Evolutionary conservation across 1,140 invertebrate genomes (phyloP).

Genomic region (Mercenaria mercenaria): DNA sequence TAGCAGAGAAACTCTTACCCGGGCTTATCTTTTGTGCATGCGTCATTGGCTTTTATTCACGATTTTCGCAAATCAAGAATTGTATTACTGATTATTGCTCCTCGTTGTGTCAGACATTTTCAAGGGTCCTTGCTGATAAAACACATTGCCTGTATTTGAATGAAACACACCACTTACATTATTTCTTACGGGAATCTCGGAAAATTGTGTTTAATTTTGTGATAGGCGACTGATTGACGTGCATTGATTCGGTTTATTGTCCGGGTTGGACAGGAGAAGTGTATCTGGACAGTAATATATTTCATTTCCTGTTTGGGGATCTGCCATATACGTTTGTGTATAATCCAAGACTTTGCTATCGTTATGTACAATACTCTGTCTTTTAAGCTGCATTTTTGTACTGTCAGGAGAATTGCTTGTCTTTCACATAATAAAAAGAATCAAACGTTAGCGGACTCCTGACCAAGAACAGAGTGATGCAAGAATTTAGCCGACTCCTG

Average conservation of each 20-base stretch:
- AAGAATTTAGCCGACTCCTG: too few relatives aligned
- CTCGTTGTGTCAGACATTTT: not conserved
- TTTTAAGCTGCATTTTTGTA: too few relatives aligned
- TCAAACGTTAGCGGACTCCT: too few relatives aligned
- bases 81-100: not conserved
- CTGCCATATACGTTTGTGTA: constrained; percentile 16
- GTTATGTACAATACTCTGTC: too few relatives aligned
- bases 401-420: too few relatives aligned
- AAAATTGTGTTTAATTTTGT: not conserved
- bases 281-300: not conserved
- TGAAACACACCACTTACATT: not conserved
- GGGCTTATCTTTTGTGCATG: constrained; percentile 6
- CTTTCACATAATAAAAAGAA: too few relatives aligned
- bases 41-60: not conserved
- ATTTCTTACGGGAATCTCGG: not conserved
- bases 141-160: not conserved
- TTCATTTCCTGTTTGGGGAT: constrained; percentile 28
- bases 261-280: not conserved
- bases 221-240: not conserved
- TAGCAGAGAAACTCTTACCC: not conserved
- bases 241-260: constrained; percentile 22
- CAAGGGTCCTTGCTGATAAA: constrained; percentile 32
- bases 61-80: not conserved
- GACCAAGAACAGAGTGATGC: too few relatives aligned
- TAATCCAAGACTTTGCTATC: too few relatives aligned